phyloP scores from a whole-genome alignment of 2,797 vertebrate genomes.

The Gymnoscopelus braueri region DNA sequence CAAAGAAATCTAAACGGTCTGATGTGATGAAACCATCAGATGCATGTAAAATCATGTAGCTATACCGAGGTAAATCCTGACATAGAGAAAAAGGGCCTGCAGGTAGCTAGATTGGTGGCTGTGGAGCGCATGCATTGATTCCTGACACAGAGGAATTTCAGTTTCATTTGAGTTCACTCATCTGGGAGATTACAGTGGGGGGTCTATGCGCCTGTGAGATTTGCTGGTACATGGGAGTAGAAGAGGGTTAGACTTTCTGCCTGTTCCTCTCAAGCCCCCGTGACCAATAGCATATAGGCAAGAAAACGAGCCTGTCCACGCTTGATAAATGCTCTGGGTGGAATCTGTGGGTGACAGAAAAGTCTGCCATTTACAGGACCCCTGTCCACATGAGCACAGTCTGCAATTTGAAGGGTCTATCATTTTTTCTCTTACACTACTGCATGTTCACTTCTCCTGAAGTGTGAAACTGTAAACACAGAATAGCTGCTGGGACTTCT shows the following conservation, averaged over 20 bases:
- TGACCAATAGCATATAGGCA: constrained; percentile 64
- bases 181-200: constrained; percentile 60
- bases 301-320: constrained; percentile 54
- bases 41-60: constrained; percentile 6
- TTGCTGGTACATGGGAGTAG: constrained; percentile 48
- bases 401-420: constrained; percentile 34
- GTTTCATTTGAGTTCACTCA: constrained; percentile 65
- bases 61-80: constrained; percentile 4
- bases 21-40: constrained; percentile 17
- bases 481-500: neutral
- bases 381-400: constrained; percentile 34
- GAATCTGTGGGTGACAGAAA: constrained; percentile 45
- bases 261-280: constrained; percentile 63
- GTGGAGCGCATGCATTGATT: constrained; percentile 43
- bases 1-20: constrained; percentile 4
- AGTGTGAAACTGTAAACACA: constrained; percentile 11
- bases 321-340: constrained; percentile 64
- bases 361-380: constrained; percentile 45
- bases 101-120: constrained; percentile 32
- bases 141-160: constrained; percentile 63
- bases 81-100: constrained; percentile 9
- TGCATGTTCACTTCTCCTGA: constrained; percentile 21
- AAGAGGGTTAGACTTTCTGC: constrained; percentile 64
- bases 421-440: constrained; percentile 21
- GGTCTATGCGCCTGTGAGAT: constrained; percentile 46